phyloP scores from a whole-genome alignment of 1,140 invertebrate genomes.

The Charaxes varanes region DNA sequence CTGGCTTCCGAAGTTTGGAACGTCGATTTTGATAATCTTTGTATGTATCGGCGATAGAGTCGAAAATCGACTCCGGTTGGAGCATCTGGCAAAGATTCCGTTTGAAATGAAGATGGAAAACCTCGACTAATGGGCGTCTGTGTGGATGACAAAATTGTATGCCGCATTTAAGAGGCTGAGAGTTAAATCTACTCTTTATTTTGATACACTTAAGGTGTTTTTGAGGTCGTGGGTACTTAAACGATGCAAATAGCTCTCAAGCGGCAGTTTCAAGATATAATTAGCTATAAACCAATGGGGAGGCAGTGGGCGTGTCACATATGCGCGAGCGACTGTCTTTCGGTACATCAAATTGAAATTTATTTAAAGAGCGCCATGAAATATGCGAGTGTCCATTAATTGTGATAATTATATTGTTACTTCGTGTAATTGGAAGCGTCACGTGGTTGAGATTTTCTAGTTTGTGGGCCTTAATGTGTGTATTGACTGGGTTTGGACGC shows the following conservation, averaged over 20 bases:
- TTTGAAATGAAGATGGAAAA: conserved; percentile 64
- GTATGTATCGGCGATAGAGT: conserved; percentile 22
- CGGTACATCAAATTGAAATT: conserved; percentile 46
- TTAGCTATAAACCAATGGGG: conserved; percentile 62
- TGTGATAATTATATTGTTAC: conserved; percentile 71
- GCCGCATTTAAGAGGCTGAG: conserved; percentile 31
- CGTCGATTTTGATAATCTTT: conserved; percentile 20
- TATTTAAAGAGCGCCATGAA: conserved; percentile 54
- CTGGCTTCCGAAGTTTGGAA: conserved; percentile 39
- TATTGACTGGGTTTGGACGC: conserved; percentile 13
- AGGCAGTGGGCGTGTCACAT: conserved; percentile 43
- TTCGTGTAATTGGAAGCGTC: conserved; percentile 62
- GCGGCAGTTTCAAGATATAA: conserved; percentile 51
- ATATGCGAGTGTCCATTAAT: conserved; percentile 64
- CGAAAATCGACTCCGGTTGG: conserved; percentile 21
- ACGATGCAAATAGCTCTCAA: conserved; percentile 66
- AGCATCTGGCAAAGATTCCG: conserved; percentile 41
- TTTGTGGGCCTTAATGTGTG: conserved; percentile 20
- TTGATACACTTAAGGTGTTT: conserved; percentile 8
- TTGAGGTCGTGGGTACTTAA: conserved; percentile 31
- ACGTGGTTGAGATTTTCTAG: conserved; percentile 33
- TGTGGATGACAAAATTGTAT: conserved; percentile 57
- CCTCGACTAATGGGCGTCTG: conserved; percentile 64
- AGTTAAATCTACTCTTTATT: conserved; percentile 22
- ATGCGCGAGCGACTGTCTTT: conserved; percentile 39